Evolutionary conservation across 1,140 invertebrate species (phyloP).

Genomic region (Listronotus bonariensis): DNA sequence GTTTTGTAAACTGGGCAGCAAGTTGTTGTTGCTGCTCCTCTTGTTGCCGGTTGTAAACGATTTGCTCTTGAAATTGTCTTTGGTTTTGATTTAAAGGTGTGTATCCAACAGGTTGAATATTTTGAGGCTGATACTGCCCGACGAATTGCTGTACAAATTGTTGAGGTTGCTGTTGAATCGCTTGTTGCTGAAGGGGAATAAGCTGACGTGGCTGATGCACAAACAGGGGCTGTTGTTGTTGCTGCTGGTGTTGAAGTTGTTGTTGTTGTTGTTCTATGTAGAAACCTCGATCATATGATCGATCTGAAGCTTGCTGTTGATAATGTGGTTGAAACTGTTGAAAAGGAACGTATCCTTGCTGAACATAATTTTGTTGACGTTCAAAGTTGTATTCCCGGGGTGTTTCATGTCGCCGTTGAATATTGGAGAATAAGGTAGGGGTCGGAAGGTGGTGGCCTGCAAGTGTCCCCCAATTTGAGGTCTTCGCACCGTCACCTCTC

Average conservation of each 20-base stretch:
- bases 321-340: slow-evolving; percentile 33
- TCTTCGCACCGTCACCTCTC: slow-evolving; percentile 41
- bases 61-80: slow-evolving; percentile 38
- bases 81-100: slow-evolving; percentile 41
- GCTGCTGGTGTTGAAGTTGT: slow-evolving; percentile 39
- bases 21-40: slow-evolving; percentile 35
- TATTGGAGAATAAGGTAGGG: slow-evolving; percentile 31
- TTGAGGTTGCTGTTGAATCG: slow-evolving; percentile 39
- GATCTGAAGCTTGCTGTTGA: slow-evolving; percentile 27
- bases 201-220: slow-evolving; percentile 39
- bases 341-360: slow-evolving; percentile 34
- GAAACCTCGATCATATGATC: slow-evolving; percentile 20
- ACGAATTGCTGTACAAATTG: slow-evolving; percentile 43
- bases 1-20: slow-evolving; percentile 36
- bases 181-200: slow-evolving; percentile 20
- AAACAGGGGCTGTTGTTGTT: slow-evolving; percentile 48
- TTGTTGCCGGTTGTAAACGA: slow-evolving; percentile 36
- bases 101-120: slow-evolving; percentile 39
- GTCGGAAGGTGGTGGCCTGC: slow-evolving; percentile 52
- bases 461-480: slow-evolving; percentile 50
- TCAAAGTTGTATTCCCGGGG: slow-evolving; percentile 9
- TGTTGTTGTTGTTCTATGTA: slow-evolving; percentile 16
- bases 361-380: slow-evolving; percentile 26
- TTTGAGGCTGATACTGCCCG: slow-evolving; percentile 28
- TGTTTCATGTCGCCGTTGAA: slow-evolving; percentile 27